These are phyloP conservation scores for Myiopsitta monachus DNA, from an alignment of 2,113 vertebrate species.

Conservation along the genomic window DNA sequence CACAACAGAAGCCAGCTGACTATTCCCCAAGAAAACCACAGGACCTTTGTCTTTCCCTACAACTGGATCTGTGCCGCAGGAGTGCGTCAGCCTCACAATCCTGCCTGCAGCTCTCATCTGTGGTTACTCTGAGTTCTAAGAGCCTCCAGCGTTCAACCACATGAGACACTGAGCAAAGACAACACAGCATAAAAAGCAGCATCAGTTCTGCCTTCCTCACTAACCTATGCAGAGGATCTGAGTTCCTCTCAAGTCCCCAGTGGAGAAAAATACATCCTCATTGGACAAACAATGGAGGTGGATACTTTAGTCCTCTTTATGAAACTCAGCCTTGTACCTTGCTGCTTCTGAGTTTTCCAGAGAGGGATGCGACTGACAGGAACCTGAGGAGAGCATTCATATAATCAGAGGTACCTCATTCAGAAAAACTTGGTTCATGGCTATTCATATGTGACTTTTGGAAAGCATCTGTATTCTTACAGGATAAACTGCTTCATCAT, in stretches of 20 bases:
- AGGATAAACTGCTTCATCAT: neutral
- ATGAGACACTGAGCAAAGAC: neutral
- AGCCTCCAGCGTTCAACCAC: neutral
- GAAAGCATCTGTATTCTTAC: neutral
- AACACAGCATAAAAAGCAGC: neutral
- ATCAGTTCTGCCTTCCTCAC: neutral
- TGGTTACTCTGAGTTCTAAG: neutral
- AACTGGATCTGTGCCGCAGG: conserved; percentile 40
- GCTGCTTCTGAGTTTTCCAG: neutral
- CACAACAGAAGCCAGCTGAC: conserved; percentile 32
- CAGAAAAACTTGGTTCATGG: neutral
- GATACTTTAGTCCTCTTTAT: neutral
- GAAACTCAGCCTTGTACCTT: neutral
- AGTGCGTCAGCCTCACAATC: conserved; percentile 14
- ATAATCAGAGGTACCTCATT: neutral
- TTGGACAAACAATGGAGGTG: neutral
- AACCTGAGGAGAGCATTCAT: neutral
- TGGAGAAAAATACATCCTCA: neutral
- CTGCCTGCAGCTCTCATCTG: conserved; percentile 1
- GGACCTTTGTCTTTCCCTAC: conserved; percentile 47
- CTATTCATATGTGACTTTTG: neutral
- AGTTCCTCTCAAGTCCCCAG: neutral
- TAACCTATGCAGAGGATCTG: neutral
- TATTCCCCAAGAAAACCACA: conserved; percentile 39
- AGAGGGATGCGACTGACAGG: neutral